phyloP scores from a whole-genome alignment of 2,888 invertebrate genomes.

The Amorpha juglandis region DNA sequence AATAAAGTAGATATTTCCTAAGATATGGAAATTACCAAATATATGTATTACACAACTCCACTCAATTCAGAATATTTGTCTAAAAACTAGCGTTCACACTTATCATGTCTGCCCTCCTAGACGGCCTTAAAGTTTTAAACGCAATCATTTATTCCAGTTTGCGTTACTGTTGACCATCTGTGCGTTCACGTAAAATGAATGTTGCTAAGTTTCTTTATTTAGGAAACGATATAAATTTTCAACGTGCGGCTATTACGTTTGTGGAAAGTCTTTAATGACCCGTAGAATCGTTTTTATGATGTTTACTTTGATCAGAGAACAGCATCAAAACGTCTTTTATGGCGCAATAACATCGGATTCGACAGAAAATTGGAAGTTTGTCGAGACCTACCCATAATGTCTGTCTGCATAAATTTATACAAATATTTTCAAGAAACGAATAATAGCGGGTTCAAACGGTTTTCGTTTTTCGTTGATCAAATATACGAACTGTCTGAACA shows the following conservation, averaged over 20 bases:
- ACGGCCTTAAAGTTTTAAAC: background rate
- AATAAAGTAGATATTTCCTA: background rate
- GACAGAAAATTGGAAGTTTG: constrained; percentile 59
- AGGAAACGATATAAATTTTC: constrained; percentile 56
- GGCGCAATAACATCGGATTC: constrained; percentile 66
- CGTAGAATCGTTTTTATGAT: constrained; percentile 76
- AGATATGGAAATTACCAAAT: background rate
- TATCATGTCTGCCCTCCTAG: background rate
- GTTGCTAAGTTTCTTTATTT: constrained; percentile 41
- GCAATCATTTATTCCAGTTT: constrained; percentile 13
- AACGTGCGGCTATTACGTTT: constrained; percentile 64
- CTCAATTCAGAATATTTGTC: background rate
- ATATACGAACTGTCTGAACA: too few species aligned
- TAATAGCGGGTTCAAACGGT: too few species aligned
- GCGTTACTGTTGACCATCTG: constrained; percentile 5
- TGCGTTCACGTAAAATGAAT: constrained; percentile 34
- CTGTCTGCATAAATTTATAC: background rate
- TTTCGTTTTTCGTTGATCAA: too few species aligned
- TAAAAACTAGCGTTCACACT: background rate
- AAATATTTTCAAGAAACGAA: constrained; percentile 2
- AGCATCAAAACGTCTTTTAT: constrained; percentile 71
- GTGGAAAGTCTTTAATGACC: constrained; percentile 71
- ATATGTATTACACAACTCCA: background rate
- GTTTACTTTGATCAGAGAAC: constrained; percentile 74
- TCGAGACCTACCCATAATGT: constrained; percentile 26